Conservation (phyloP, 2,113 vertebrate genomes). For the Gallinago paraguaiae region DNA sequence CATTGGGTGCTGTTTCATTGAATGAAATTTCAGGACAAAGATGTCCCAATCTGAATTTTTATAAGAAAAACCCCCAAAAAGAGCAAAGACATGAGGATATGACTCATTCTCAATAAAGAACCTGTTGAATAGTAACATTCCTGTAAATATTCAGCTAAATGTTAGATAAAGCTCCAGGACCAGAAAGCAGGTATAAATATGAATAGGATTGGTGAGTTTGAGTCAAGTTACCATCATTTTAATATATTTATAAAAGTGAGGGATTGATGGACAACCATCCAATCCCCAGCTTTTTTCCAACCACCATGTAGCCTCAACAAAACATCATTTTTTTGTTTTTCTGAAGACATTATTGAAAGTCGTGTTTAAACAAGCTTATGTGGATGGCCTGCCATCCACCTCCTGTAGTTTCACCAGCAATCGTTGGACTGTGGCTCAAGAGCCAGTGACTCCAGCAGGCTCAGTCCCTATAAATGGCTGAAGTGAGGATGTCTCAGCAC, state of each 20-base stretch:
- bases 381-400: neutral
- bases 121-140: neutral
- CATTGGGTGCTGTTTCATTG: neutral
- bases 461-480: neutral
- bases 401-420: neutral
- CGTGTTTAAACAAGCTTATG: neutral
- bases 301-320: neutral
- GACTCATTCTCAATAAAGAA: neutral
- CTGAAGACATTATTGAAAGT: neutral
- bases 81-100: neutral
- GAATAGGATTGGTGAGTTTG: neutral
- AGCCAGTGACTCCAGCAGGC: neutral
- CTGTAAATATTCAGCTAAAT: neutral
- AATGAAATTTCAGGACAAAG: neutral
- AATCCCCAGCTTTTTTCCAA: neutral
- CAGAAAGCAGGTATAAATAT: neutral
- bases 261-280: neutral
- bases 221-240: neutral
- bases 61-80: neutral
- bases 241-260: neutral
- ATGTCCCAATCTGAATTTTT: neutral
- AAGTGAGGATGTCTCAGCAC: neutral
- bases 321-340: neutral
- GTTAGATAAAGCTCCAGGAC: neutral
- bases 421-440: rapidly evolving